phyloP scores from a whole-genome alignment of 2,888 invertebrate species.

The Epistrophella euchroma region DNA sequence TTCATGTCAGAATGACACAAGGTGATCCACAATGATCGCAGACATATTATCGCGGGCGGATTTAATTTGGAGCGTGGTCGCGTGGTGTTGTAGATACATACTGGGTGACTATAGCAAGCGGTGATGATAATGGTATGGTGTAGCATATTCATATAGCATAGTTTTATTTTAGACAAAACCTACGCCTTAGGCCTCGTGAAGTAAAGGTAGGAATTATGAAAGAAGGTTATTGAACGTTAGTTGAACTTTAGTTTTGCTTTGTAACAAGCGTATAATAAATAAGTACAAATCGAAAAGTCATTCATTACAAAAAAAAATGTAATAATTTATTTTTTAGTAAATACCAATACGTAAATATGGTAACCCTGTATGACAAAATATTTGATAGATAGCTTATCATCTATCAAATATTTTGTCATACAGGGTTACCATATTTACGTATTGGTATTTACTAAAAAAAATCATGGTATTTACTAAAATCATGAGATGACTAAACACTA shows the following conservation, averaged over 20 bases:
- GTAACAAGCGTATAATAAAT: background rate
- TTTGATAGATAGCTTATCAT: too few species aligned
- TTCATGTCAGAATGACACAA: conserved; percentile 71
- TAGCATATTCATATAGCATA: background rate
- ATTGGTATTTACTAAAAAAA: too few species aligned
- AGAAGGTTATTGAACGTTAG: conserved; percentile 33
- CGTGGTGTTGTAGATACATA: background rate
- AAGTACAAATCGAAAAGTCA: too few species aligned
- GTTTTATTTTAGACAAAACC: conserved; percentile 12
- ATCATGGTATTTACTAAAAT: too few species aligned
- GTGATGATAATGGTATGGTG: background rate
- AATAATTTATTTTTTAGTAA: too few species aligned
- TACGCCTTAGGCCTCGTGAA: background rate
- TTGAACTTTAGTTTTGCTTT: background rate
- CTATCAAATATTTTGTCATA: too few species aligned
- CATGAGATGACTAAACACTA: too few species aligned
- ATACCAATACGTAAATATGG: too few species aligned
- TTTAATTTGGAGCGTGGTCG: conserved; percentile 39
- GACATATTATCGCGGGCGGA: conserved; percentile 70
- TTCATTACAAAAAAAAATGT: too few species aligned
- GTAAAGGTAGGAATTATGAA: background rate
- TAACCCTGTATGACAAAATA: too few species aligned
- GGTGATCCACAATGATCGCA: conserved; percentile 68
- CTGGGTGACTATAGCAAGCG: background rate
- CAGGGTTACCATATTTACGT: too few species aligned